These are phyloP conservation scores for Entosphenus tridentatus DNA, from an alignment of 2,113 vertebrate species.

Conservation along the genomic window DNA sequence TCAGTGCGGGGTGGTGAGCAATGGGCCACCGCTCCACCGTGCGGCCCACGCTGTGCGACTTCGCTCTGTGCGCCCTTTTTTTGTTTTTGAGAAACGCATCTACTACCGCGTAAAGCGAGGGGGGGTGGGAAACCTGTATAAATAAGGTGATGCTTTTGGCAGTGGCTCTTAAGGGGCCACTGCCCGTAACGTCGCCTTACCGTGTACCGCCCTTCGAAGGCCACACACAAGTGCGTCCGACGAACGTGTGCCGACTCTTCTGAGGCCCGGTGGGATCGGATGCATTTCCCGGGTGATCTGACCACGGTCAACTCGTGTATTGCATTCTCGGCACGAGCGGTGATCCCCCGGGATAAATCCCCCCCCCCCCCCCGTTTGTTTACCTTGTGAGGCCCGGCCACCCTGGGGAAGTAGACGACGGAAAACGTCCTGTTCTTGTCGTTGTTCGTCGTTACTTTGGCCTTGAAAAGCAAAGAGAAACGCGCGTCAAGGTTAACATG, in stretches of 20 bases:
- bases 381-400: neutral
- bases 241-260: neutral
- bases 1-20: too few species aligned
- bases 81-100: too few species aligned
- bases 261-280: neutral
- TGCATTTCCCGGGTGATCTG: neutral
- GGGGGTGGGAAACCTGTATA: too few species aligned
- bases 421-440: conserved; percentile 1
- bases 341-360: too few species aligned
- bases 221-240: neutral
- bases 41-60: too few species aligned
- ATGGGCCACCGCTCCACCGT: too few species aligned
- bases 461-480: neutral
- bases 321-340: neutral
- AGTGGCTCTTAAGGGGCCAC: too few species aligned
- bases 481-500: too few species aligned
- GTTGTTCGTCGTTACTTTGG: conserved; percentile 1
- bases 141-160: too few species aligned
- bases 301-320: neutral
- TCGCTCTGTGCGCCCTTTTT: too few species aligned
- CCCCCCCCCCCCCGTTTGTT: neutral
- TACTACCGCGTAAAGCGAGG: too few species aligned
- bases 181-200: too few species aligned
- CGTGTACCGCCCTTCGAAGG: neutral
- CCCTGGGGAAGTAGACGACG: neutral